Evolutionary conservation across 2,888 invertebrate species (phyloP), one percentile per base, ranked within the genome.

Genomic region (Odontothrips loti): DNA sequence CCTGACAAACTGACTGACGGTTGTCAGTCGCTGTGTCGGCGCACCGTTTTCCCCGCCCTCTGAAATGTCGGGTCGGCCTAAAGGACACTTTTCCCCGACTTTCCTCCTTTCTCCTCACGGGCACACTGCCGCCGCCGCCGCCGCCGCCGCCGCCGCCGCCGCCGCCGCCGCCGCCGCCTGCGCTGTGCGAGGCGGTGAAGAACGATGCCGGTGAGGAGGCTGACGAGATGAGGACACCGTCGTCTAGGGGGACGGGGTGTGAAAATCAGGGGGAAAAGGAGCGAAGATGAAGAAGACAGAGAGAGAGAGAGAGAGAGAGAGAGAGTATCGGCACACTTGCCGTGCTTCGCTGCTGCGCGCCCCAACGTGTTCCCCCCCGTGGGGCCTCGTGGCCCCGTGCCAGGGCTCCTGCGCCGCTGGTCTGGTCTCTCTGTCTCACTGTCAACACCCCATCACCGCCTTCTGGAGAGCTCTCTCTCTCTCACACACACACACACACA

Each of bases 401-500:
- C 68, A 75, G 68, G 58, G 6, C 58, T 17, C 34, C 34, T 43
- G 34, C 34, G 34, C 3, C 34, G 2, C 58, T 6, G 0, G 20
- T 15, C 58, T 58, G 58, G 58, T 58, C 51, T 10, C 51, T n/a
- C 68, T 68, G 23, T n/a, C 68, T 27, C 68, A 27, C 23, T 75
- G 68, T 75, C 68, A 75, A 75, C 68, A 75, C 68, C 68, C 68
- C 68, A 27, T 75, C 68, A 75, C 23, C 68, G 23, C 23, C 12
- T 27, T 27, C 68, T 75, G 68, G 68, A 75, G 68, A 23, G 27
- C 68, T 68, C 68, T 68, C 68, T 23, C 68, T 23, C 23, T 63
- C 68, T 23, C 68, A 0, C 23, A 9, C 68, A 0, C 68, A 6
- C 23, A n/a, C 63, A n/a, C 63, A n/a, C 63, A n/a, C n/a, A n/a